Evolutionary conservation across 23 tunicate species (phyloP).

Genomic region (Ciona savignyi): DNA sequence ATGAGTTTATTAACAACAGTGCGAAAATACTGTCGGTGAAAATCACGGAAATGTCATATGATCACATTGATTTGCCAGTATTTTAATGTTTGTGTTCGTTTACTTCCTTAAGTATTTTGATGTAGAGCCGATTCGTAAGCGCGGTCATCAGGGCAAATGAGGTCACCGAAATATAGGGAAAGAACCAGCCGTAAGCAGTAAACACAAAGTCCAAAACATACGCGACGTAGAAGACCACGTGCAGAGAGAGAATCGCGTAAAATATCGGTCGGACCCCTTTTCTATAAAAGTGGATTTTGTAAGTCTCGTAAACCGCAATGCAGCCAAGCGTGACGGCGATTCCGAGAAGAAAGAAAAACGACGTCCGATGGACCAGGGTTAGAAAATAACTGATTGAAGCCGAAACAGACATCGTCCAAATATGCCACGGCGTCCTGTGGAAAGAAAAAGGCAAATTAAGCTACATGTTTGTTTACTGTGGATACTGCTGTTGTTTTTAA

Average conservation of each 20-base stretch:
- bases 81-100: slow-evolving; percentile 50
- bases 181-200: slow-evolving; percentile 2
- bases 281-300: slow-evolving; percentile 63
- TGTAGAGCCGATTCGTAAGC: slow-evolving; percentile 33
- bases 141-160: slow-evolving; percentile 32
- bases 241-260: slow-evolving; percentile 15
- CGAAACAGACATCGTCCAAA: slow-evolving; percentile 4
- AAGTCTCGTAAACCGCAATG: slow-evolving; percentile 62
- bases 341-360: slow-evolving; percentile 48
- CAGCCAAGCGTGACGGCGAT: slow-evolving; percentile 37
- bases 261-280: slow-evolving; percentile 25
- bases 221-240: slow-evolving; percentile 13
- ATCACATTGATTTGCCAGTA: too few species aligned
- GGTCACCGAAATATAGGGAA: slow-evolving; percentile 16
- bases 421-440: slow-evolving; percentile 39
- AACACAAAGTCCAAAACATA: slow-evolving; percentile 11
- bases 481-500: too few species aligned
- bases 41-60: too few species aligned
- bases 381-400: slow-evolving; percentile 25
- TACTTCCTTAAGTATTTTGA: slow-evolving; percentile 46
- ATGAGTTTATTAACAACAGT: too few species aligned
- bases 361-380: slow-evolving; percentile 23
- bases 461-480: too few species aligned
- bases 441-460: neutral
- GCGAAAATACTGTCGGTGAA: too few species aligned